Evolutionary conservation across 2,113 vertebrate genomes (phyloP).

Genomic region (Dolichotis patagonum): DNA sequence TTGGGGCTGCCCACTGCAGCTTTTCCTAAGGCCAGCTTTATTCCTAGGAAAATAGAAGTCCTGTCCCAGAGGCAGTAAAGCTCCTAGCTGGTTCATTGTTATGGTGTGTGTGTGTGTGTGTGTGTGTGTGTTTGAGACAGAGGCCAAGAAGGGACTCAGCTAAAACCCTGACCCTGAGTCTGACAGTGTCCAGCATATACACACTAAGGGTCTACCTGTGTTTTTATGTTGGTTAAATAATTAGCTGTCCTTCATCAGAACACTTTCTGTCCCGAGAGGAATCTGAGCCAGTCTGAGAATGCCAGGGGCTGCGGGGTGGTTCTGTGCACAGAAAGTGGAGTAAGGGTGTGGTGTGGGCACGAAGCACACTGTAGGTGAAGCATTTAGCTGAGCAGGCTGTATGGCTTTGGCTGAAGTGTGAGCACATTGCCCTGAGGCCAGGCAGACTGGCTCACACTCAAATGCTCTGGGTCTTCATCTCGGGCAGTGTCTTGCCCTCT

Average conservation of each 20-base stretch:
- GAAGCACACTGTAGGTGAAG: accelerated
- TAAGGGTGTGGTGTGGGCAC: accelerated
- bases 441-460: neutral
- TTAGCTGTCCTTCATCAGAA: neutral
- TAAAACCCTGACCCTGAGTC: neutral
- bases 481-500: neutral
- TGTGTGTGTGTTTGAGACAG: neutral
- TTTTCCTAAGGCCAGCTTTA: neutral
- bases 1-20: neutral
- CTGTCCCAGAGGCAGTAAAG: neutral
- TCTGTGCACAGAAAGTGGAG: neutral
- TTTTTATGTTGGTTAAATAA: neutral
- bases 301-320: neutral
- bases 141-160: neutral
- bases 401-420: neutral
- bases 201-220: neutral
- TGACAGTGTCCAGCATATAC: neutral
- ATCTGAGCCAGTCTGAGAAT: neutral
- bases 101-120: neutral
- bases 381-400: neutral
- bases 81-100: neutral
- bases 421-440: neutral
- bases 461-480: neutral
- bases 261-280: neutral
- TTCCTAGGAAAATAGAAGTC: neutral